phyloP scores from a whole-genome alignment of 1,140 invertebrate genomes.

The Aethina tumida region DNA sequence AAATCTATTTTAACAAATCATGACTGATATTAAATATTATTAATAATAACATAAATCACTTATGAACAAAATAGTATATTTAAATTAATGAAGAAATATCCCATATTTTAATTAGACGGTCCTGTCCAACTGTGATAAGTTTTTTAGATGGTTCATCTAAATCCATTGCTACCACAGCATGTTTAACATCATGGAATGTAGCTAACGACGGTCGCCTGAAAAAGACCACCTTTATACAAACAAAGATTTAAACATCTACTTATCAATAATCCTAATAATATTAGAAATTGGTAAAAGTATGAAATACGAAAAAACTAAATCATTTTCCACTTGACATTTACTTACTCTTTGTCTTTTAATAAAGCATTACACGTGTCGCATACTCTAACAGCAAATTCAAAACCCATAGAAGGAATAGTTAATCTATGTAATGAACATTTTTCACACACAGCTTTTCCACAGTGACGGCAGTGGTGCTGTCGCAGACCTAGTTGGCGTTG shows the following conservation, averaged over 20 bases:
- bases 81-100: constrained; percentile 51
- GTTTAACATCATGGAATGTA: constrained; percentile 90
- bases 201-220: constrained; percentile 80
- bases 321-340: constrained; percentile 19
- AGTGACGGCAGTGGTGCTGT: constrained; percentile 84
- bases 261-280: no score
- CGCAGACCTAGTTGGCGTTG: constrained; percentile 82
- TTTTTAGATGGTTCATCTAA: constrained; percentile 77
- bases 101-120: constrained; percentile 89
- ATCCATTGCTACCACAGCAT: constrained; percentile 79
- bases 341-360: constrained; percentile 78
- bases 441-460: constrained; percentile 90
- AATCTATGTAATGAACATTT: constrained; percentile 80
- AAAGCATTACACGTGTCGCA: constrained; percentile 84
- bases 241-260: no score
- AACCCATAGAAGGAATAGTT: constrained; percentile 91
- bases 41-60: no score
- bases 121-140: constrained; percentile 87
- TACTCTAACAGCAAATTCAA: constrained; percentile 93
- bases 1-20: no score
- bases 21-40: no score
- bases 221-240: constrained; percentile 28
- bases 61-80: constrained; percentile 16
- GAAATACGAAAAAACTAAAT: constrained; percentile 6
- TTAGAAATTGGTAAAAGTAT: no score